Conservation (phyloP, 1,140 invertebrate species). For the Streblospio benedicti region DNA sequence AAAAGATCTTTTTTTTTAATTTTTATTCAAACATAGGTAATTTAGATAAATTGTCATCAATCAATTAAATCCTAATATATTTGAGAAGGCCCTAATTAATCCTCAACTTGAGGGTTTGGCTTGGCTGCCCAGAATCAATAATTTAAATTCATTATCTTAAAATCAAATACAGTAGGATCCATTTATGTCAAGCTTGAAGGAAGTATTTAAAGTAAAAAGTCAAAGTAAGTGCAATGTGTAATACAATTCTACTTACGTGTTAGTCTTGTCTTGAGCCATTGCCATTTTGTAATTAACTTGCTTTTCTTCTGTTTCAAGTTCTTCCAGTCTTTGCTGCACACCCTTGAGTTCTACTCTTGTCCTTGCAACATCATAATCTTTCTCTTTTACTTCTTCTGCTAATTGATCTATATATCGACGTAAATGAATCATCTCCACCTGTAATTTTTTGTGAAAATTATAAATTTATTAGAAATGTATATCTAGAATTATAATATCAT, state of each 20-base stretch:
- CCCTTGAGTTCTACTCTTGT: conserved; percentile 28
- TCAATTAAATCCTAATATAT: background rate
- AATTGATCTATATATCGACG: conserved; percentile 39
- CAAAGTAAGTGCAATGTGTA: background rate
- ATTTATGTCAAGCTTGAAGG: background rate
- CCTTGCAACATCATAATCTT: conserved; percentile 35
- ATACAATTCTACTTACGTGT: no score
- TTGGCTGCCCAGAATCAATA: no score
- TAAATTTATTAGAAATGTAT: conserved; percentile 6
- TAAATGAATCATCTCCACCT: conserved; percentile 42
- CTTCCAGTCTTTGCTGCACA: background rate
- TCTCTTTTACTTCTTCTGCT: conserved; percentile 36
- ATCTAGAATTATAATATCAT: conserved; percentile 11
- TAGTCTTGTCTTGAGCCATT: no score
- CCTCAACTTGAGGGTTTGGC: no score
- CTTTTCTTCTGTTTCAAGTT: background rate
- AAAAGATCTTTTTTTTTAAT: background rate
- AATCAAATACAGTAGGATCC: no score
- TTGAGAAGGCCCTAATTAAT: background rate
- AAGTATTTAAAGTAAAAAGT: background rate
- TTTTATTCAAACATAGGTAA: background rate
- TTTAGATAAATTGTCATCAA: conserved; percentile 33
- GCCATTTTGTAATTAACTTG: background rate
- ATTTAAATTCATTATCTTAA: no score
- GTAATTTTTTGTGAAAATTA: conserved; percentile 28